phyloP scores from a whole-genome alignment of 1,140 invertebrate genomes.

The Euschistus heros region DNA sequence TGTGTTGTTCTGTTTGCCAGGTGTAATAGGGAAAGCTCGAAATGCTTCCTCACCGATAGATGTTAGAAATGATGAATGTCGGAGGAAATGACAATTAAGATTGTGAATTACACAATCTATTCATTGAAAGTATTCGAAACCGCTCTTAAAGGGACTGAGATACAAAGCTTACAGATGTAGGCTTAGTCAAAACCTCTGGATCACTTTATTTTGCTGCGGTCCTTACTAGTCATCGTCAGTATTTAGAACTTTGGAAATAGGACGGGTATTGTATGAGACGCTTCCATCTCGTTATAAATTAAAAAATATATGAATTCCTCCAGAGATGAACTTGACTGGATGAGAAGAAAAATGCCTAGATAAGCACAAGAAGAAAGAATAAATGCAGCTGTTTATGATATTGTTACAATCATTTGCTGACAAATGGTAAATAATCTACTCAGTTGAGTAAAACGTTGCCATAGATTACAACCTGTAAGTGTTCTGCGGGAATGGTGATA shows the following conservation, averaged over 20 bases:
- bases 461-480: slow-evolving; percentile 37
- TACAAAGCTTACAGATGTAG: background rate
- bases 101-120: too few relatives aligned
- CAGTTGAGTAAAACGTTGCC: slow-evolving; percentile 31
- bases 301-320: slow-evolving; percentile 30
- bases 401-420: slow-evolving; percentile 34
- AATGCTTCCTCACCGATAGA: background rate
- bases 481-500: slow-evolving; percentile 35
- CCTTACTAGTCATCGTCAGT: background rate
- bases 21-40: background rate
- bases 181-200: background rate
- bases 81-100: background rate
- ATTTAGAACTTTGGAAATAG: background rate
- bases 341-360: slow-evolving; percentile 29
- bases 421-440: slow-evolving; percentile 30
- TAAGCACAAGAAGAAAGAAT: slow-evolving; percentile 31
- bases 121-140: too few relatives aligned
- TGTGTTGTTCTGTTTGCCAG: background rate
- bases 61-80: background rate
- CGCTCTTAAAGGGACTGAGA: too few relatives aligned
- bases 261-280: slow-evolving; percentile 28
- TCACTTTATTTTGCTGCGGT: slow-evolving; percentile 22
- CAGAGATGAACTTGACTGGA: slow-evolving; percentile 32
- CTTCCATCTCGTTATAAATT: slow-evolving; percentile 30
- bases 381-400: slow-evolving; percentile 34